Evolutionary conservation across 23 tunicate genomes (phyloP).

Genomic region (Halocynthia roretzi): DNA sequence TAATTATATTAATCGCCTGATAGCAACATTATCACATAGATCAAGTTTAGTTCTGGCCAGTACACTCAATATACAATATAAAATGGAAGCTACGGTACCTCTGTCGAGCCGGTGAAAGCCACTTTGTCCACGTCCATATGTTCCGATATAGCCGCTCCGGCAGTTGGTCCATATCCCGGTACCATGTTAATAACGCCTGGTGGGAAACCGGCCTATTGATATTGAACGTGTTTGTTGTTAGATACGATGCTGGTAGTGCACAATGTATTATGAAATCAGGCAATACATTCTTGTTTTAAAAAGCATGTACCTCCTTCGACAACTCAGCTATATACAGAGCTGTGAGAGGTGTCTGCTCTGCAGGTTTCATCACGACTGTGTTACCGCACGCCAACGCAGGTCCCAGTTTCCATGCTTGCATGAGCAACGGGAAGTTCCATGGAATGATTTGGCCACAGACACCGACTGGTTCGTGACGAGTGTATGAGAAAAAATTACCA

Average conservation of each 20-base stretch:
- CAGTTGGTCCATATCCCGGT: constrained; percentile 98
- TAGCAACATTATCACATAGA: too few species aligned
- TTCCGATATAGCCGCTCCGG: constrained; percentile 96
- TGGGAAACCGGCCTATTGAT: constrained; percentile 85
- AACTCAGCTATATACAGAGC: constrained; percentile 81
- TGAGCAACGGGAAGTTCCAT: constrained; percentile 94
- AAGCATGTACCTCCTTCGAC: constrained; percentile 53
- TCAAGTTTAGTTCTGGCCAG: too few species aligned
- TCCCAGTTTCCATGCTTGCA: constrained; percentile 98
- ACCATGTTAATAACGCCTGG: constrained; percentile 92
- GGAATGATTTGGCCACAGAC: constrained; percentile 97
- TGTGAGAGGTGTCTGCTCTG: constrained; percentile 98
- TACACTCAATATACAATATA: too few species aligned
- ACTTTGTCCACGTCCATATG: constrained; percentile 94
- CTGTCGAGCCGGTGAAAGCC: constrained; percentile 94
- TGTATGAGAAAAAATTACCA: constrained; percentile 64
- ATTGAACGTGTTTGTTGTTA: not conserved
- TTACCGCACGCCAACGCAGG: constrained; percentile 86
- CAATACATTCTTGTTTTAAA: not conserved
- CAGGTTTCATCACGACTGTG: constrained; percentile 97
- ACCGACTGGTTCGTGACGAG: constrained; percentile 89
- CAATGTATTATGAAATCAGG: not conserved
- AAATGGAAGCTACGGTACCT: constrained; percentile 18
- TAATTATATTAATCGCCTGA: too few species aligned
- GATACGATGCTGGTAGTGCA: not conserved